These are phyloP conservation scores for Tenthredo scrophulariae DNA, from an alignment of 2,888 invertebrate species.

Conservation along the genomic window DNA sequence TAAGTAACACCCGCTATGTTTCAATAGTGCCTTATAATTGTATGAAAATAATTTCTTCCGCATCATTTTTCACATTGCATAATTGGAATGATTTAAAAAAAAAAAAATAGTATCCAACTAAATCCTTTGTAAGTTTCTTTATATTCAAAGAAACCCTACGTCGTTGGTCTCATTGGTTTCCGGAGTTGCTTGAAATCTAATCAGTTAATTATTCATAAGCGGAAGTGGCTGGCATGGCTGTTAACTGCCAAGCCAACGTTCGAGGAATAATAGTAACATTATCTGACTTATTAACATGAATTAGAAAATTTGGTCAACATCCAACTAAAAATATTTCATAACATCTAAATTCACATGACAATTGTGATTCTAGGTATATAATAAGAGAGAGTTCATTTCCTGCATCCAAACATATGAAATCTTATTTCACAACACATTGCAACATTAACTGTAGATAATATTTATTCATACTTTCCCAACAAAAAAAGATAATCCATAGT, in stretches of 20 bases:
- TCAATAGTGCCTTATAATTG: slow-evolving; percentile 10
- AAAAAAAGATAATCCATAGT: neutral
- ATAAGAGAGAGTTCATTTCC: slow-evolving; percentile 26
- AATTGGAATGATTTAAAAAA: neutral
- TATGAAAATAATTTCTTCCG: slow-evolving; percentile 2
- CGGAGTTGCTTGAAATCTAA: neutral
- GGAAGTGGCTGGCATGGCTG: neutral
- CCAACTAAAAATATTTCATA: neutral
- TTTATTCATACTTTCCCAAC: neutral
- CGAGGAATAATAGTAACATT: neutral
- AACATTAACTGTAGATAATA: neutral
- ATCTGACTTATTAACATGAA: slow-evolving; percentile 1
- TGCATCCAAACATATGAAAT: neutral
- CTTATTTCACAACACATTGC: neutral
- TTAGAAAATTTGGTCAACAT: neutral
- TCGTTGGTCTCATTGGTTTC: slow-evolving; percentile 1
- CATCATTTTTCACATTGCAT: neutral
- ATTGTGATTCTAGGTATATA: slow-evolving; percentile 5
- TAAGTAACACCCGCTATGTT: slow-evolving; percentile 79
- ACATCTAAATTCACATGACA: slow-evolving; percentile 2
- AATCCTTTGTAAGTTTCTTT: neutral
- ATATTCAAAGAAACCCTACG: neutral
- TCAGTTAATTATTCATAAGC: neutral
- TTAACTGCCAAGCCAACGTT: neutral
- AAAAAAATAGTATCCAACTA: slow-evolving; percentile 16